Base-by-base conservation (phyloP, 2,113 vertebrate genomes). In the Mobula birostris region DNA sequence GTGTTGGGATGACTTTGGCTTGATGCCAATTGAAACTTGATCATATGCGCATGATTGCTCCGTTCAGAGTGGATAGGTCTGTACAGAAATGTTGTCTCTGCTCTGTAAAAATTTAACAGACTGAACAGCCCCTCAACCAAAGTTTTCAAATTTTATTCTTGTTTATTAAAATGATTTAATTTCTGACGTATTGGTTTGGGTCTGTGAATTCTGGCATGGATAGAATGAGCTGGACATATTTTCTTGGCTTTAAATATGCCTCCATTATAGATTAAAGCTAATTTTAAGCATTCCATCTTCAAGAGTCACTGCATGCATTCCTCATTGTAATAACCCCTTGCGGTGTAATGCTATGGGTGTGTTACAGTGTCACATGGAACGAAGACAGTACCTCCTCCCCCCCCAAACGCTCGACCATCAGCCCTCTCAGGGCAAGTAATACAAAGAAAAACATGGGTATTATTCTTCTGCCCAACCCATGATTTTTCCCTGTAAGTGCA, bases 111-210 rank as follows among this genome's bases (percentile, higher is more conserved):
- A 90, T 66, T 87, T 66, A 90, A 66, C 85, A 14, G 36, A 32
- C 61, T 36, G 29, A 90, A 66, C 29, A 36, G 58, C 63, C 61
- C 61, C 17, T 61, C 32, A 63, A 68, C 12, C n/a, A 32, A 90
- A 68, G 61, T 88, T 24, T 8, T 88, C 15, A 88, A 85, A 85
- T 6, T 63, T n/a, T 88, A 27, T 88, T 58, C 61, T 0, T 66
- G 85, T 66, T 90, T 90, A 17, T 90, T 66, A 68, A 66, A n/a
- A 19, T 68, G 61, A 90, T 15, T n/a, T 79, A 90, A 90, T 90
- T 90, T 24, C 29, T 83, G 63, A 90, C 19, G 61, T 19, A 29
- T 90, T 21, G 5, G 5, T 85, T 85, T 85, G 21, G 48, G 7
- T 66, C 5, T n/a, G 17, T 58, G 17, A 68, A 90, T 90, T 66